A percentile compares a stretch with the other conserved stretches of the same genome.
phyloP scores from a whole-genome alignment of 2,113 vertebrate genomes.

The Dendrocopos noguchii region DNA sequence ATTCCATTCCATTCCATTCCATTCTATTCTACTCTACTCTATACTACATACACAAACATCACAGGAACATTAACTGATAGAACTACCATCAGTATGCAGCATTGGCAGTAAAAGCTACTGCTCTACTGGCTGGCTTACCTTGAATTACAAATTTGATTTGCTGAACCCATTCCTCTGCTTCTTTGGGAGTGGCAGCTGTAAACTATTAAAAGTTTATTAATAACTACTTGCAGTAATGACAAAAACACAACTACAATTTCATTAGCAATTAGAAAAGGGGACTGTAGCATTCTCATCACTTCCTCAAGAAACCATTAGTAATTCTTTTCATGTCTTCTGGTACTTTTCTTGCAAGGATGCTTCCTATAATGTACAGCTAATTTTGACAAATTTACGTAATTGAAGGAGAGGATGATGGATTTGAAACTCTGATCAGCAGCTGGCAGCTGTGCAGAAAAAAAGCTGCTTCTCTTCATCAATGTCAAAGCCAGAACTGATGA shows the following conservation, averaged over 20 bases:
- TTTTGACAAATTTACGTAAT: conserved; percentile 90
- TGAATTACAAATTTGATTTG: conserved; percentile 89
- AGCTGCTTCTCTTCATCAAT: conserved; percentile 88
- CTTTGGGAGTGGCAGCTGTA: conserved; percentile 88
- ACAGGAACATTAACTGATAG: not conserved
- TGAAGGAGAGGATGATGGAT: conserved; percentile 89
- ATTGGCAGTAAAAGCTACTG: not conserved
- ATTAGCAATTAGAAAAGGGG: conserved; percentile 40
- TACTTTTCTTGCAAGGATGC: conserved; percentile 88
- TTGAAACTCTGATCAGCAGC: conserved; percentile 87
- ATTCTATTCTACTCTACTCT: not conserved
- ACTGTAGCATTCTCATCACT: conserved; percentile 67
- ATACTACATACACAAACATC: not conserved
- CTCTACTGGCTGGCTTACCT: conserved; percentile 79
- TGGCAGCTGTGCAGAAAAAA: conserved; percentile 86
- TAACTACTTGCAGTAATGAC: conserved; percentile 39
- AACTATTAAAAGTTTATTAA: conserved; percentile 81
- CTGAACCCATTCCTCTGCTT: conserved; percentile 95
- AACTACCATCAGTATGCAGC: not conserved
- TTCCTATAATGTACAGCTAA: conserved; percentile 88
- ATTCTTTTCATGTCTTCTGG: conserved; percentile 83
- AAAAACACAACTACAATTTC: conserved; percentile 50
- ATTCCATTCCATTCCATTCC: no score
- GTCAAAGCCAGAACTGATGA: conserved; percentile 86
- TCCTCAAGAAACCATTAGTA: conserved; percentile 78